A percentile compares a stretch with the other conserved stretches of the same genome.
Conservation (phyloP, 2,888 invertebrate genomes). For the Seira musarum region DNA sequence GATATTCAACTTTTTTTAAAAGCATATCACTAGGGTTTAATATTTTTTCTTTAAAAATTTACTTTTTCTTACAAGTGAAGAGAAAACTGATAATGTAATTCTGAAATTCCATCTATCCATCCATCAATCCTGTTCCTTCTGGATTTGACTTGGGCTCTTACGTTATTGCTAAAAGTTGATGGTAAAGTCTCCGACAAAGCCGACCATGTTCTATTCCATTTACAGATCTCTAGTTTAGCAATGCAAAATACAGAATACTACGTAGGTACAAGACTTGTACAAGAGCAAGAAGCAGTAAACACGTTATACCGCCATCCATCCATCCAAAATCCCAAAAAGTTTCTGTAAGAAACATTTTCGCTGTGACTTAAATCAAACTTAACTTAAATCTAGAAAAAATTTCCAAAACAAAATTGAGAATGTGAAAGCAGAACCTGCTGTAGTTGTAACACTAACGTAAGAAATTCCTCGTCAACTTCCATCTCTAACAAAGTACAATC, state of each 20-base stretch:
- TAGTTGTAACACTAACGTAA: too few relatives aligned
- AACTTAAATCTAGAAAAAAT: not conserved
- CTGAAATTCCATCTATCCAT: conserved; percentile 30
- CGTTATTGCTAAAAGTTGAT: not conserved
- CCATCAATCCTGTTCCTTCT: conserved; percentile 27
- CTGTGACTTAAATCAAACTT: not conserved
- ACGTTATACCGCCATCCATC: too few relatives aligned
- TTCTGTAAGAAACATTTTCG: not conserved
- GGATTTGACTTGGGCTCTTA: not conserved
- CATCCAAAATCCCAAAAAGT: not conserved
- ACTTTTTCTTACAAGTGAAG: conserved; percentile 4
- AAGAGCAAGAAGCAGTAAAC: too few relatives aligned
- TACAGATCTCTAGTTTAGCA: conserved; percentile 24
- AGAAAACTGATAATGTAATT: conserved; percentile 21
- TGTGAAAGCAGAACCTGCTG: not conserved
- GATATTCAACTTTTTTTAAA: too few relatives aligned
- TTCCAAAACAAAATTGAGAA: not conserved
- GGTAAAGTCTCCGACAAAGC: not conserved
- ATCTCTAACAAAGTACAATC: not conserved
- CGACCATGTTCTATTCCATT: conserved; percentile 12
- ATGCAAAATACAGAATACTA: conserved; percentile 27
- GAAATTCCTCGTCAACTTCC: conserved; percentile 27
- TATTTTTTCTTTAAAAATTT: not conserved
- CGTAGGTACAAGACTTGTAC: not conserved
- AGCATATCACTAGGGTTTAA: too few relatives aligned